These are phyloP conservation scores for Galaxea fascicularis DNA, from an alignment of 92 coral and sea anemone species.

Conservation along the genomic window DNA sequence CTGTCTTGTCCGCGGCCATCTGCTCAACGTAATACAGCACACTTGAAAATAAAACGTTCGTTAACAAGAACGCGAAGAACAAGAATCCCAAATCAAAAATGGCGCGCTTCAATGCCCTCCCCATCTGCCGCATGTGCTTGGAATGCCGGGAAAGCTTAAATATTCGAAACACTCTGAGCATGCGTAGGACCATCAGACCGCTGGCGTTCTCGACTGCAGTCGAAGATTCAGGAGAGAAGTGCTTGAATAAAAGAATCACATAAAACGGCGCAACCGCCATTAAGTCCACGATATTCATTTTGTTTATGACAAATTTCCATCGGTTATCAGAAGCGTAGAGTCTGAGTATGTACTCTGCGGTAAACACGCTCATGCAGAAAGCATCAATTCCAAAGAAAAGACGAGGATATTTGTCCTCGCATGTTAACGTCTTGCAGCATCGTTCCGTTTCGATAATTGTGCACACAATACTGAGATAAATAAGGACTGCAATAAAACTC, in stretches of 20 bases:
- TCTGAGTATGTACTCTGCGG: constrained; percentile 81
- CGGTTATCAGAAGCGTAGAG: constrained; percentile 81
- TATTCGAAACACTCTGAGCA: constrained; percentile 87
- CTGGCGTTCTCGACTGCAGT: constrained; percentile 70
- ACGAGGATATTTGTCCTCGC: constrained; percentile 71
- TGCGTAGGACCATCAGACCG: constrained; percentile 82
- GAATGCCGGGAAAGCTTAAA: constrained; percentile 95
- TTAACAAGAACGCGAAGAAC: constrained; percentile 85
- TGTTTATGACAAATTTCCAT: constrained; percentile 66
- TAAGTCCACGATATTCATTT: constrained; percentile 85
- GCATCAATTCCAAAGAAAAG: constrained; percentile 79
- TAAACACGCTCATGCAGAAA: constrained; percentile 80
- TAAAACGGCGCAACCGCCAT: constrained; percentile 87
- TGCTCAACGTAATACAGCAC: constrained; percentile 80
- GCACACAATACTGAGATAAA: constrained; percentile 77
- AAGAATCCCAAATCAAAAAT: constrained; percentile 86
- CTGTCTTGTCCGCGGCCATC: constrained; percentile 49
- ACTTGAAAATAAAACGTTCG: constrained; percentile 91
- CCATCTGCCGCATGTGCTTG: constrained; percentile 86
- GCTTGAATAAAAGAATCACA: constrained; percentile 63
- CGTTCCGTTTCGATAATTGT: constrained; percentile 79
- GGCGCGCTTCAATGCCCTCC: constrained; percentile 82
- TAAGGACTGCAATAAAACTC: constrained; percentile 75
- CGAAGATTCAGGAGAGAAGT: constrained; percentile 46
- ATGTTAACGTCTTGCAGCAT: constrained; percentile 67